Conservation (phyloP, 2,888 invertebrate genomes). For the Stictocephala bisonia region DNA sequence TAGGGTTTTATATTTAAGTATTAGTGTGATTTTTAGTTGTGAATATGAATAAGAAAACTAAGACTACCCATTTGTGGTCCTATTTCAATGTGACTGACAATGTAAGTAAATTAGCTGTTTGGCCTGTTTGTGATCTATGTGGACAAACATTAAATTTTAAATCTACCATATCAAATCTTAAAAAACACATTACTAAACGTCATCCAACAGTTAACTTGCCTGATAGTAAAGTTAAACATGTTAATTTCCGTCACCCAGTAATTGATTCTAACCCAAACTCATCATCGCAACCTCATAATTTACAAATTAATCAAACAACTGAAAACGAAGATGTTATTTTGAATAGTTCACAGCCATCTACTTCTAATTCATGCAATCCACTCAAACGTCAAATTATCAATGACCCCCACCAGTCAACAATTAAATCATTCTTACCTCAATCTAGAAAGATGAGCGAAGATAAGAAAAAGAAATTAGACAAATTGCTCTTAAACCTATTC, state of each 20-base stretch:
- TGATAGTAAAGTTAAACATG: neutral
- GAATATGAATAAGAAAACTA: slow-evolving; percentile 23
- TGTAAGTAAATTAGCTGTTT: neutral
- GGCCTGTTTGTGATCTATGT: slow-evolving; percentile 33
- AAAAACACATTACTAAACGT: slow-evolving; percentile 5
- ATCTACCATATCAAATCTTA: slow-evolving; percentile 7
- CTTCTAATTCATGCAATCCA: no score
- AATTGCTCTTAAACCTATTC: slow-evolving; percentile 10
- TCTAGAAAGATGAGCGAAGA: neutral
- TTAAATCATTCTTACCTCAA: neutral
- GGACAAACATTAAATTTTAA: neutral
- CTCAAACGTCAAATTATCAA: no score
- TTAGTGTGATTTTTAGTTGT: no score
- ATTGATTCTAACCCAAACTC: no score
- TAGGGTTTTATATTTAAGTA: no score
- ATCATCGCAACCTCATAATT: no score
- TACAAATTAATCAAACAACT: no score
- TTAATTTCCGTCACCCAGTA: neutral
- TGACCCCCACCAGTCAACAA: no score
- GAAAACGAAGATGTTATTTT: no score
- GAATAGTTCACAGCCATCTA: no score
- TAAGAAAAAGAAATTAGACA: slow-evolving; percentile 35
- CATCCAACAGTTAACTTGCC: slow-evolving; percentile 37
- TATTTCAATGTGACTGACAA: slow-evolving; percentile 14
- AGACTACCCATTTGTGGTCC: slow-evolving; percentile 3